Evolutionary conservation across 2,113 vertebrate species (phyloP).

Genomic region (Craseonycteris thonglongyai): DNA sequence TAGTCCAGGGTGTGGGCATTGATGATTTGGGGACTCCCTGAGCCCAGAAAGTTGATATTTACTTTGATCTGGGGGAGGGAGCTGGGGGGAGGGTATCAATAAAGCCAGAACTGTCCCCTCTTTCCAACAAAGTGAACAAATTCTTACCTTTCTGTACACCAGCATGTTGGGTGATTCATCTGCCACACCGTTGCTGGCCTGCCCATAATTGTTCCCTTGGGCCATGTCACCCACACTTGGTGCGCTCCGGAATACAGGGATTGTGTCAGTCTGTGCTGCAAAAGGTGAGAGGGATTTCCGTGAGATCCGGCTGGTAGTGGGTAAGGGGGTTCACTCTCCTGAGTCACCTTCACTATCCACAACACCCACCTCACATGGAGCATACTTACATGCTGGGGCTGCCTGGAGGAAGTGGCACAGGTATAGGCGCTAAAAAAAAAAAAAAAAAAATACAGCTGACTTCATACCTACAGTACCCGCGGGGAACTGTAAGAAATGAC

Average conservation of each 20-base stretch:
- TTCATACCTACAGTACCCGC: background rate
- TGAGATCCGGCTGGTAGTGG: background rate
- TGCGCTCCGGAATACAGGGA: conserved; percentile 65
- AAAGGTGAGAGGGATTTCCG: conserved; percentile 54
- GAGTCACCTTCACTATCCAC: background rate
- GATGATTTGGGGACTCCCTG: background rate
- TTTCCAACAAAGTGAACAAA: background rate
- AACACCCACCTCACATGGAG: background rate
- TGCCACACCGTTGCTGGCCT: conserved; percentile 92
- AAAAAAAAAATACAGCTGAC: too few relatives aligned
- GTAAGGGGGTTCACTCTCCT: background rate
- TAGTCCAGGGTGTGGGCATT: accelerated
- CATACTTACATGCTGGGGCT: background rate
- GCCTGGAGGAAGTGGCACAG: background rate
- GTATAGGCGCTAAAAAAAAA: too few relatives aligned
- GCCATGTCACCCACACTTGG: conserved; percentile 88
- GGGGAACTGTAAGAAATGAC: background rate
- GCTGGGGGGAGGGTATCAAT: background rate
- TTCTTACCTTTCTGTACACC: conserved; percentile 98
- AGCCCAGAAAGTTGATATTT: background rate
- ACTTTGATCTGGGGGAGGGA: background rate
- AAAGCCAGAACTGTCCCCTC: background rate
- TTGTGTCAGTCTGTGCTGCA: conserved; percentile 70
- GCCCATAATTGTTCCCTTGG: conserved; percentile 93
- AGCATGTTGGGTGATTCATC: conserved; percentile 98